Conservation (phyloP, 2,888 invertebrate species). For the Endomychus coccineus region DNA sequence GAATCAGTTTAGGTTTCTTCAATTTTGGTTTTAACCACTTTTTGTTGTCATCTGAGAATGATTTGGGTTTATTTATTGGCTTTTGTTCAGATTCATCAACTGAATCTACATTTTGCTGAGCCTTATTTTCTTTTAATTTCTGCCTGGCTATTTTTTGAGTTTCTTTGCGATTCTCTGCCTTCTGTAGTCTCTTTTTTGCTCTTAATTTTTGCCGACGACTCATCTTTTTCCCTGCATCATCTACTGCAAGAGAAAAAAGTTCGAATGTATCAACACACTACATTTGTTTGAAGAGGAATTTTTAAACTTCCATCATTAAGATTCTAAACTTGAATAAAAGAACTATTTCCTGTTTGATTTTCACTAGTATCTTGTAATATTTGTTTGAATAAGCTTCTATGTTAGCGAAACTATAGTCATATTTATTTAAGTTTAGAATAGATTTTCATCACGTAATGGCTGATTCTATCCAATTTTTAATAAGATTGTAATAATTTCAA, state of each 20-base stretch:
- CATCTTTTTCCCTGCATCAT: slow-evolving; percentile 50
- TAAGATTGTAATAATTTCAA: too few relatives aligned
- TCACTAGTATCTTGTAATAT: too few relatives aligned
- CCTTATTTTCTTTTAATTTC: slow-evolving; percentile 24
- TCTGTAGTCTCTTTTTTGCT: slow-evolving; percentile 31
- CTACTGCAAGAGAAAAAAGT: slow-evolving; percentile 29
- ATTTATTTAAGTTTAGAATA: too few relatives aligned
- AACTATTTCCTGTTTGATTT: too few relatives aligned
- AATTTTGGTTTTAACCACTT: slow-evolving; percentile 60
- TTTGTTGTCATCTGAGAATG: slow-evolving; percentile 65
- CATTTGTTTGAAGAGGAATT: too few relatives aligned
- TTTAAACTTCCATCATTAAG: too few relatives aligned
- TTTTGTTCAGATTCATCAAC: slow-evolving; percentile 32
- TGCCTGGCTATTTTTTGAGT: slow-evolving; percentile 35
- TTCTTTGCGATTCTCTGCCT: slow-evolving; percentile 19
- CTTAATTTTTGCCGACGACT: slow-evolving; percentile 47
- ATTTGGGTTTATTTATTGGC: slow-evolving; percentile 38
- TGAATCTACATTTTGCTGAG: slow-evolving; percentile 12
- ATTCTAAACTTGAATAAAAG: too few relatives aligned
- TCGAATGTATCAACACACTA: too few relatives aligned
- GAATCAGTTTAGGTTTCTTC: not conserved
- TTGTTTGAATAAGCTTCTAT: too few relatives aligned
- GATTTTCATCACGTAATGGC: too few relatives aligned
- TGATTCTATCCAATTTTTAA: too few relatives aligned
- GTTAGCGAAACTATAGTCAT: too few relatives aligned